Evolutionary conservation across 2,113 vertebrate species (phyloP).

Genomic region (Pionites leucogaster): DNA sequence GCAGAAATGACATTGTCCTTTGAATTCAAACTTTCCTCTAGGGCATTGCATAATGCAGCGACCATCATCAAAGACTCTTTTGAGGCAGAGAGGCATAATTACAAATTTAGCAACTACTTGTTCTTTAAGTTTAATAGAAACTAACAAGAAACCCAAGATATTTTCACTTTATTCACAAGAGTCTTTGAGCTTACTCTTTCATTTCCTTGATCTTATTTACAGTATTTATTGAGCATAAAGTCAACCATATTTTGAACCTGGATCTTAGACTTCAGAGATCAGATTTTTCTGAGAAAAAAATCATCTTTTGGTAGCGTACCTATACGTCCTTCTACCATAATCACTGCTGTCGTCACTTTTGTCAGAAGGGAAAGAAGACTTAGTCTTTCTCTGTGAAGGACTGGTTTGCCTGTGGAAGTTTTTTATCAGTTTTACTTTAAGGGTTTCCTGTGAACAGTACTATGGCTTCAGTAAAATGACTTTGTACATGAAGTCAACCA

Average conservation of each 20-base stretch:
- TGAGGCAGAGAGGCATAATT: not conserved
- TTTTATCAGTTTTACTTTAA: not conserved
- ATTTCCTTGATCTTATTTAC: not conserved
- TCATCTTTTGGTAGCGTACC: not conserved
- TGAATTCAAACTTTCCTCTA: constrained; percentile 76
- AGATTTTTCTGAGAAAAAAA: not conserved
- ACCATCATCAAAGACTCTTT: constrained; percentile 85
- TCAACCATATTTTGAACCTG: not conserved
- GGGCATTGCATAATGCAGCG: constrained; percentile 78
- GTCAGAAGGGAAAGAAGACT: not conserved
- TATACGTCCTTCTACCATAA: not conserved
- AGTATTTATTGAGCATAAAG: not conserved
- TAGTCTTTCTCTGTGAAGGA: not conserved
- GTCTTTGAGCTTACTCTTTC: not conserved
- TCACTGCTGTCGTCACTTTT: not conserved
- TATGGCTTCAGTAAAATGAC: not conserved
- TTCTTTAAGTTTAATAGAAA: not conserved
- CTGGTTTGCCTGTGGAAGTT: not conserved
- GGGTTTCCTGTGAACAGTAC: not conserved
- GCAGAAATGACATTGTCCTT: constrained; percentile 82
- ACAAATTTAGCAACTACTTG: not conserved
- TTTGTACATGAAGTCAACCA: not conserved
- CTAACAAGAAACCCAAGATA: not conserved
- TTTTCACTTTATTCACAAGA: not conserved
- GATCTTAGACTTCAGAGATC: not conserved